Evolutionary conservation across 1,140 invertebrate species (phyloP), one percentile per base, ranked within the genome.

Genomic region (Drosophila yakuba): DNA sequence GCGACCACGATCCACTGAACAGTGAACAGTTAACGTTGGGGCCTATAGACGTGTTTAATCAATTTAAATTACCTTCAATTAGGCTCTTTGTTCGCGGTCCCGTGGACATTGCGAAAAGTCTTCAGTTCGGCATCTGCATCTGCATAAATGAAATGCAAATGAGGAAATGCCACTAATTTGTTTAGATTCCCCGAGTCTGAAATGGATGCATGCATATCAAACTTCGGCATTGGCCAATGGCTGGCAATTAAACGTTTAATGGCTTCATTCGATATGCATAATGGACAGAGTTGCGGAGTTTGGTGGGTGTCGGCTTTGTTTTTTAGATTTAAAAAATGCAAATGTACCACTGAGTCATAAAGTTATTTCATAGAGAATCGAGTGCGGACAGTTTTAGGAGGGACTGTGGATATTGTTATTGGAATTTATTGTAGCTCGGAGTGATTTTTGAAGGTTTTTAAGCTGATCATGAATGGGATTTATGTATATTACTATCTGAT

Each of bases 11-110:
- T 48, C 78, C 67, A 68, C 44, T 47, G 35, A 43, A 11, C 48
- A 32, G 48, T 39, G 38, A 38, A 28, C 28, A 44, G 15, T 44
- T 17, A 20, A 45, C 43, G 11, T 17, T 45, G 56, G 41, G 73
- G 83, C 75, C 79, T 88, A 86, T 39, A 72, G 75, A 83, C 75
- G 83, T 76, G 66, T 82, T 86, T 89, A 89, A 88, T 88, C 84
- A 89, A 88, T 88, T 88, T 83, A 89, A 83, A 88, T 88, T 89
- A 83, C 84, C 83, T 83, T 88, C 84, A 88, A 89, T 88, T 88
- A 89, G 84, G 75, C 67, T 66, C 62, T 86, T 88, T 83, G 75
- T 88, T 79, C 48, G 64, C 38, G 28, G 39, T 74, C 51, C 17
- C 51, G 12, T 48, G 68, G 44, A 56, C 64, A 75, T 88, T 82